Base-by-base conservation (phyloP, 2,888 invertebrate species). In the Abrostola triplasia region DNA sequence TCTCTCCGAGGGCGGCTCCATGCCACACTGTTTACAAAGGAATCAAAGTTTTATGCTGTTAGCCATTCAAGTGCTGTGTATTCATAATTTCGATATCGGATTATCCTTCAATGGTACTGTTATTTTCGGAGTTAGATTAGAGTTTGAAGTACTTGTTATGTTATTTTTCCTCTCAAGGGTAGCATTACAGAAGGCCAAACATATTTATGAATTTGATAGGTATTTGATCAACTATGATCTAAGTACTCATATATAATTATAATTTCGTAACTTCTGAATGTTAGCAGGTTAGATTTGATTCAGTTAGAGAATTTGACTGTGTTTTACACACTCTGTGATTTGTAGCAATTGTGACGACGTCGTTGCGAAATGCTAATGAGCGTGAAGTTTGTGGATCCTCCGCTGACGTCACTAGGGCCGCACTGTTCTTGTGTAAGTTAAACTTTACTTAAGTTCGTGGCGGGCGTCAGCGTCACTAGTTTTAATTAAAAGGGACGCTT, bases 11-110 rank as follows among this genome's bases (percentile, higher is more conserved):
- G 54, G 44, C 12, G 52, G 48, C 57, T 37, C 53, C 36, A 11
- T 55, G 49, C 44, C 36, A 50, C 50, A 42, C 49, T 60, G 64
- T 62, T 60, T 49, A 44, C 6, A 60, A 13, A 62, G 36, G 41
- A 64, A 67, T 64, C 41, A 69, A 64, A 42, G 54, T 62, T 57
- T 75, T 65, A 75, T 51, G 40, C 35, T 35, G 50, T 54, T 57
- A 24, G 38, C 36, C 60, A 51, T 70, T 70, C 48, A 75, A 58
- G 44, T 47, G 44, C 41, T 36, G 5, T 35, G 49, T 49, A 24
- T 24, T 24, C 24, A 24, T 24, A 49, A 36, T 49, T 49, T n/a
- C 36, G 49, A 36, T 47, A 47, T 47, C 44, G 44, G 12, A 8
- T 47, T 24, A 24, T 24, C 24, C 13, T 47, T 13, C 13, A 8